Base-by-base conservation (phyloP, 2,888 invertebrate genomes). In the Sisyra nigra region DNA sequence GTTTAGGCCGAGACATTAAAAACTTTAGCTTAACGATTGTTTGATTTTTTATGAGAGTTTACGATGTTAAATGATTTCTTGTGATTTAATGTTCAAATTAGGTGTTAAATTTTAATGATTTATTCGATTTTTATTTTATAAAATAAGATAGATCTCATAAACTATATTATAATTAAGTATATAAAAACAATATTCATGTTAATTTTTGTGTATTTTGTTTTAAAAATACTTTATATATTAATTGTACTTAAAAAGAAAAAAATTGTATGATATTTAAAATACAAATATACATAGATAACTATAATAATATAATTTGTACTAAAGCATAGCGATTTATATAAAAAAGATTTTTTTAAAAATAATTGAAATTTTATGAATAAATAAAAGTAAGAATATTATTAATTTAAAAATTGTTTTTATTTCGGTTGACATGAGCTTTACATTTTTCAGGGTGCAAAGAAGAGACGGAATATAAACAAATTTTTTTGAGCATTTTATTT, bases 1-100 rank as follows among this genome's bases (percentile, higher is more conserved):
- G 55, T 84, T 84, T 61, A 77, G 80, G 56, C 80, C 79, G 35
- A 71, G 41, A 34, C 41, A 34, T 34, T 41, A 19, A 35, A 3
- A 17, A 5, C 9, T 38, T 35, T 32, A 32, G n/a, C n/a, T n/a
- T n/a, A n/a, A 24, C 24, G 24, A 7, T n/a, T n/a, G n/a, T n/a
- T n/a, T n/a, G 7, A 24, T 24, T 5, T 24, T 24, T 24, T 11
- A 14, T 18, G 37, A 14, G 3, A 35, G 35, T 35, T 13, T 18
- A 19, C 7, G 3, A 19, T 36, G 39, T 24, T 13, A 11, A 19
- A 29, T 10, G 19, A 9, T 11, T 5, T 34, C 11, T 41, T 41
- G 41, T 41, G 41, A 41, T 41, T 34, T 41, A 18, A 18, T 34
- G 41, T 41, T 41, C 41, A 41, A 41, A 41, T 34, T 41, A 41